Conservation (phyloP, 2,113 vertebrate species). For the Limanda limanda region DNA sequence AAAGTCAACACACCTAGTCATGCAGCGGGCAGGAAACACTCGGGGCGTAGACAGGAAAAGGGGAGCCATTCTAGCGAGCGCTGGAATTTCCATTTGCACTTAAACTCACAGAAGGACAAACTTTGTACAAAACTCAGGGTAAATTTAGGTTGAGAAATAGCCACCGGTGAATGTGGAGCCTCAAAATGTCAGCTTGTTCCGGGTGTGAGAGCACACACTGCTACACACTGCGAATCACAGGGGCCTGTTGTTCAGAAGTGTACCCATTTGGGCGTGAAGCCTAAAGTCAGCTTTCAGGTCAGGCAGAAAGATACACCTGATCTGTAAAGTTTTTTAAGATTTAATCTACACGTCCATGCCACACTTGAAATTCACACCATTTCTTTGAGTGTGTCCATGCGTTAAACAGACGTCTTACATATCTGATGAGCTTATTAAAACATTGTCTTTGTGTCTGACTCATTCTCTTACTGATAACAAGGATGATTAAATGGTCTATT, state of each 20-base stretch:
- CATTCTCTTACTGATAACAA: background rate
- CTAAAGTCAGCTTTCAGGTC: background rate
- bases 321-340: background rate
- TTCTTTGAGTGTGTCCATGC: background rate
- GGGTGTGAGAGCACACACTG: slow-evolving; percentile 31
- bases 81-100: slow-evolving; percentile 80
- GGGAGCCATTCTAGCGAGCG: slow-evolving; percentile 66
- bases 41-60: slow-evolving; percentile 82
- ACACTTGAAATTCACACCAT: background rate
- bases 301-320: background rate
- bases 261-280: background rate
- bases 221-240: background rate
- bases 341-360: background rate
- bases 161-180: slow-evolving; percentile 31
- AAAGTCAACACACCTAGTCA: slow-evolving; percentile 79
- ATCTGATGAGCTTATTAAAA: background rate
- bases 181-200: slow-evolving; percentile 46
- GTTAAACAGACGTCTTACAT: background rate
- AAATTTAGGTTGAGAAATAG: slow-evolving; percentile 48
- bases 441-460: background rate
- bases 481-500: background rate
- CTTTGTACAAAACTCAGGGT: slow-evolving; percentile 20
- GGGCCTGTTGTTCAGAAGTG: slow-evolving; percentile 1
- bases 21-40: slow-evolving; percentile 77
- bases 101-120: slow-evolving; percentile 62